phyloP scores from a whole-genome alignment of 1,140 invertebrate genomes.

The Cydia pomonella region DNA sequence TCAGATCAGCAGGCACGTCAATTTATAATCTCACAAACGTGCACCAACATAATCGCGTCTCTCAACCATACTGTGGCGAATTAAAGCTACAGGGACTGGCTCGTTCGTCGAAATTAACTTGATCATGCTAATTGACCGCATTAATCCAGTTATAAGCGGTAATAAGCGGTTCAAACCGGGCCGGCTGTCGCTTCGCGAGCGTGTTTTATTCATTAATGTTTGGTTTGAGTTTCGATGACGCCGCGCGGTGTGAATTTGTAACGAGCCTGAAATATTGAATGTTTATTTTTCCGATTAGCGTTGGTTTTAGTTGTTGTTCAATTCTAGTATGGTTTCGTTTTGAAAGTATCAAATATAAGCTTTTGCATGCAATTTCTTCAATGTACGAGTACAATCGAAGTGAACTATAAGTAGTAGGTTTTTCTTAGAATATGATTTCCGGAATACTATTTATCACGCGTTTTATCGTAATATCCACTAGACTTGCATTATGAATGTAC shows the following conservation, averaged over 20 bases:
- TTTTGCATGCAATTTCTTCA: too few species aligned
- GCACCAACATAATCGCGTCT: neutral
- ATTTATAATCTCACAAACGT: conserved; percentile 3
- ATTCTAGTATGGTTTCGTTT: neutral
- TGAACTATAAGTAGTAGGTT: too few species aligned
- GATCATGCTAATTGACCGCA: conserved; percentile 51
- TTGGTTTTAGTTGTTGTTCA: neutral
- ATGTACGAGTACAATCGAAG: too few species aligned
- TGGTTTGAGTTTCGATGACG: conserved; percentile 34
- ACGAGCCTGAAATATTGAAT: neutral
- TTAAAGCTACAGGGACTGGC: neutral
- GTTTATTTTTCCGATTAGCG: neutral
- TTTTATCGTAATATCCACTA: too few species aligned
- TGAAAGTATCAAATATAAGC: neutral
- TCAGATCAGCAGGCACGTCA: neutral
- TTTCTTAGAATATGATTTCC: too few species aligned
- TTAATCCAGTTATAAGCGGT: conserved; percentile 51
- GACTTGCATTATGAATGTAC: too few species aligned
- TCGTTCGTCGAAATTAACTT: conserved; percentile 35
- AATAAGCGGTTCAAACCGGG: conserved; percentile 47
- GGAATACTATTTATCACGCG: too few species aligned
- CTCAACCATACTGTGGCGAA: neutral
- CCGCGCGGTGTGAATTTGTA: neutral
- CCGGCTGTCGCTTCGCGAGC: conserved; percentile 49
- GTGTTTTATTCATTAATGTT: conserved; percentile 44